These are phyloP conservation scores for Melangyna quadrimaculata DNA, from an alignment of 2,888 invertebrate genomes.

Conservation along the genomic window DNA sequence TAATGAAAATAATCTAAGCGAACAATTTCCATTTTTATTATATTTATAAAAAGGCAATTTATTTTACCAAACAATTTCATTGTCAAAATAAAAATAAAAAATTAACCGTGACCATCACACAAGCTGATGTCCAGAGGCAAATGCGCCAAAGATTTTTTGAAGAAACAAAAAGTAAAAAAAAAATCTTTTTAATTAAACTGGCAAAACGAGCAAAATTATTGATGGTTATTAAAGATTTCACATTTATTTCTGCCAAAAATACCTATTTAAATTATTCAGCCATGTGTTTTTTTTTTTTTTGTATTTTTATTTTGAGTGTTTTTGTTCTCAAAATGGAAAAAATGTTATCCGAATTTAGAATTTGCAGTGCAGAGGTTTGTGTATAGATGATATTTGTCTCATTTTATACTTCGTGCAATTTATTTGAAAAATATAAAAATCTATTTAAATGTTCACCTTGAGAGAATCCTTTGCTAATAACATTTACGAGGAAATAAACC, in stretches of 20 bases:
- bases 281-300: conserved; percentile 26
- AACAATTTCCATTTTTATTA: background rate
- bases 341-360: background rate
- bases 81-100: conserved; percentile 3
- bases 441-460: conserved; percentile 38
- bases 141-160: background rate
- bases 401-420: conserved; percentile 11
- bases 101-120: conserved; percentile 10
- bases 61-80: background rate
- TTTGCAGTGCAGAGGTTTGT: background rate
- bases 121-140: background rate
- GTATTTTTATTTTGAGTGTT: background rate
- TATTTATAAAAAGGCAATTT: conserved; percentile 10
- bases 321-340: background rate
- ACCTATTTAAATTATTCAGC: conserved; percentile 8
- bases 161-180: background rate
- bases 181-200: conserved; percentile 8
- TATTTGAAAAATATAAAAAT: background rate
- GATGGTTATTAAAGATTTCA: conserved; percentile 44
- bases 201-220: conserved; percentile 37
- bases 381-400: background rate
- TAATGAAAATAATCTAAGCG: background rate
- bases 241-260: conserved; percentile 41
- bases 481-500: conserved; percentile 25
- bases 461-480: conserved; percentile 39